Base-by-base conservation (phyloP, 2,797 vertebrate genomes). In the Darevskia nairensis region DNA sequence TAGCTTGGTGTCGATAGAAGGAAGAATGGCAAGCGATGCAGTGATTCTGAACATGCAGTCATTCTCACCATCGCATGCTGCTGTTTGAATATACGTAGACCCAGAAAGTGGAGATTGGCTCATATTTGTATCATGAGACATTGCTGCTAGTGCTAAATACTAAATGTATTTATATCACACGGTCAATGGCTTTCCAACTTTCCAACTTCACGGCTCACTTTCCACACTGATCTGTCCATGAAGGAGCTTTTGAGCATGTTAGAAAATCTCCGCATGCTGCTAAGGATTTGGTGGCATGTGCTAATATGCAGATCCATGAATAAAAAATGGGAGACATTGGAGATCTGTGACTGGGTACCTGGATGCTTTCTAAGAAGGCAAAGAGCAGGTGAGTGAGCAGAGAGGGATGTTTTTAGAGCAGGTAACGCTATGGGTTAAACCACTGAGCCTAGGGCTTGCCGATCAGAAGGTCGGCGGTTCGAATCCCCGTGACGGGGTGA, bases 1-100 rank as follows among this genome's bases (percentile, higher is more conserved):
- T 87, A 93, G 95, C 92, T 86, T 10, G 11, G 89, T 96, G 95
- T 96, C 96, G 96, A 91, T 92, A 94, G 95, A 95, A 88, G 94
- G 85, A 86, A 90, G 87, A 93, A 86, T 29, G 80, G 89, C 27
- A 55, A 95, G 95, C 94, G 95, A 93, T 5, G 61, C 0, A 0
- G 91, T 93, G 94, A 93, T 88, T 87, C 86, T 93, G 89, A 85
- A 59, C 90, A 71, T 17, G 50, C 44, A 87, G 39, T 95, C 96
- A 96, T 95, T 94, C 96, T 96, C 94, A 83, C 91, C 80, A 35
- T 94, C 95, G 71, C 91, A 92, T 91, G 94, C 91, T 88, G 88
- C 87, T 88, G 69, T 64, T 90, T 91, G 86, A 90, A 32, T 55
- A 75, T 83, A 55, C 1, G 50, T 15, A 91, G 87, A 7, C 39